These are phyloP conservation scores for Strongylocentrotus purpuratus DNA, from an alignment of 35 echinoderm and acorn worm genomes.

Conservation along the genomic window DNA sequence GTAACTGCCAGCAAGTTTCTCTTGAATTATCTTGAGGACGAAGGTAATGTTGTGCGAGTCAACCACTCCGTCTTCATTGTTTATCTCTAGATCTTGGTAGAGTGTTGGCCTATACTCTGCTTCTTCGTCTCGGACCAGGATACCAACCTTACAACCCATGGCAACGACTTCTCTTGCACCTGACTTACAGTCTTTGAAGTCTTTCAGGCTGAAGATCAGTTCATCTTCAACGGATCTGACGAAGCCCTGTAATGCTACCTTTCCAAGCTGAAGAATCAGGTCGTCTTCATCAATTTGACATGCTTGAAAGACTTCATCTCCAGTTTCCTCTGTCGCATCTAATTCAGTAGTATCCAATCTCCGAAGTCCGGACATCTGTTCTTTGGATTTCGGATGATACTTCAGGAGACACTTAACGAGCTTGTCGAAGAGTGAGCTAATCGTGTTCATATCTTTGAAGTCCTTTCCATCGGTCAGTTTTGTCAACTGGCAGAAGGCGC, in stretches of 20 bases:
- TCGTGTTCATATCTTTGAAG: conserved; percentile 57
- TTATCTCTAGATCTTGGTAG: background rate
- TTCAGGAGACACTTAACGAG: conserved; percentile 21
- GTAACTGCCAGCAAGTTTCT: conserved; percentile 56
- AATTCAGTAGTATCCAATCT: background rate
- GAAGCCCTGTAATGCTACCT: conserved; percentile 43
- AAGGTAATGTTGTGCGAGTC: conserved; percentile 31
- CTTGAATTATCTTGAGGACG: conserved; percentile 58
- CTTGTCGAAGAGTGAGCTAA: conserved; percentile 29
- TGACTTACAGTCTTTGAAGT: conserved; percentile 29
- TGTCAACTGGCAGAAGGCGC: conserved; percentile 50
- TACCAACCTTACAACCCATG: conserved; percentile 42
- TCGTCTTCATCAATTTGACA: background rate
- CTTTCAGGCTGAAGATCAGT: conserved; percentile 51
- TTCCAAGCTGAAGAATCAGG: conserved; percentile 46
- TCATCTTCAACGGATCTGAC: conserved; percentile 41
- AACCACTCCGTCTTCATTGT: background rate
- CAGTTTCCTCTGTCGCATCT: background rate
- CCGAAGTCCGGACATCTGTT: background rate
- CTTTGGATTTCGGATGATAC: conserved; percentile 4
- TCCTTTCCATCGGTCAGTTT: conserved; percentile 56
- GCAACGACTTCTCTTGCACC: background rate
- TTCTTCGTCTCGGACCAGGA: conserved; percentile 45
- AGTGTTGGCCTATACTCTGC: background rate
- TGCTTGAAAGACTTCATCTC: background rate